Conservation (phyloP, 2,113 vertebrate species). For the Uria lomvia region DNA sequence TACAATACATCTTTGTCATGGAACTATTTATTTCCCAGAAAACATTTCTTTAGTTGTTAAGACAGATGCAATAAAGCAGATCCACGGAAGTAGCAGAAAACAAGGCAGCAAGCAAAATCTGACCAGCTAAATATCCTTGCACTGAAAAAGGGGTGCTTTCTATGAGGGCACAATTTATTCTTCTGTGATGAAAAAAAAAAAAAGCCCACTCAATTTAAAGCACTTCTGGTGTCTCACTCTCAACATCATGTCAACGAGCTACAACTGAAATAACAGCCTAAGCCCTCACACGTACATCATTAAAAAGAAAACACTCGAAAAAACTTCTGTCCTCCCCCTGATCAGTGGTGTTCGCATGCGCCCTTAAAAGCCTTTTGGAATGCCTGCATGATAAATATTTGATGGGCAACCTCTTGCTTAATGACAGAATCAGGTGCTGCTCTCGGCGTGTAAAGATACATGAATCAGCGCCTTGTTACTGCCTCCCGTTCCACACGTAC, state of each 20-base stretch:
- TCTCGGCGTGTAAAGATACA: constrained; percentile 14
- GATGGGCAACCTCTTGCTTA: constrained; percentile 64
- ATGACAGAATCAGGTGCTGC: constrained; percentile 15
- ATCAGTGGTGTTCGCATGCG: background rate
- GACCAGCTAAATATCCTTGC: background rate
- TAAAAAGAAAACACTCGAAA: background rate
- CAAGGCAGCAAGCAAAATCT: background rate
- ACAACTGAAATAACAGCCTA: background rate
- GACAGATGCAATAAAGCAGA: constrained; percentile 52
- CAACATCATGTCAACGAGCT: background rate
- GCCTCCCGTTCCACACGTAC: background rate
- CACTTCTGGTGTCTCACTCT: background rate
- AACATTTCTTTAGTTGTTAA: constrained; percentile 29
- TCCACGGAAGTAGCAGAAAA: background rate
- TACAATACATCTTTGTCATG: constrained; percentile 51
- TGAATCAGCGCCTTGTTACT: constrained; percentile 33
- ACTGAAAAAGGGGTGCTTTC: background rate
- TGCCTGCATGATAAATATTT: constrained; percentile 64
- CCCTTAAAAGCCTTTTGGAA: constrained; percentile 53
- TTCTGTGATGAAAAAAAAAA: background rate
- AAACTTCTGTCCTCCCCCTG: background rate
- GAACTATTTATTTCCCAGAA: constrained; percentile 59
- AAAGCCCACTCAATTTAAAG: background rate
- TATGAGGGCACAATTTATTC: background rate
- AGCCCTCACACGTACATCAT: background rate